phyloP scores from a whole-genome alignment of 2,113 vertebrate genomes.

The Paralichthys olivaceus region DNA sequence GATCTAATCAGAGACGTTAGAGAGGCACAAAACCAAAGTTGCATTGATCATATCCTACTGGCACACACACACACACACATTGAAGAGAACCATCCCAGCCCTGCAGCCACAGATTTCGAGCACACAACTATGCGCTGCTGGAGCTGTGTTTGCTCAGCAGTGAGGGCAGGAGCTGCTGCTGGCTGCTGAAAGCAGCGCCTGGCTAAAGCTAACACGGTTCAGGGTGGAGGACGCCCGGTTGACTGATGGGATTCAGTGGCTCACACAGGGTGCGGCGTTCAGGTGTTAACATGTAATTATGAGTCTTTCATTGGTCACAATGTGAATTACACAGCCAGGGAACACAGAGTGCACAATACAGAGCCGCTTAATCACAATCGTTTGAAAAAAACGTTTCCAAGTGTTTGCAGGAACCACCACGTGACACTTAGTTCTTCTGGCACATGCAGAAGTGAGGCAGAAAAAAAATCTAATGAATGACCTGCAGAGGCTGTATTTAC shows the following conservation, averaged over 20 bases:
- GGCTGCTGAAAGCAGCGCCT: slow-evolving; percentile 56
- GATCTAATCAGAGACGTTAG: slow-evolving; percentile 66
- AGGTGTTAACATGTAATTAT: slow-evolving; percentile 83
- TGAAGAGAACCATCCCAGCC: slow-evolving; percentile 75
- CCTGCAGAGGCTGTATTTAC: not conserved
- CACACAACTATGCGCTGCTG: slow-evolving; percentile 68
- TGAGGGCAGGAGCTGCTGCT: slow-evolving; percentile 62
- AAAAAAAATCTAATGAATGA: slow-evolving; percentile 11
- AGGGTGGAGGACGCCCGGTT: slow-evolving; percentile 72
- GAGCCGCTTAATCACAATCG: slow-evolving; percentile 62
- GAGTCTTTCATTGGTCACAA: slow-evolving; percentile 81
- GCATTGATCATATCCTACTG: slow-evolving; percentile 64
- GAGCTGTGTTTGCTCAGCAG: slow-evolving; percentile 77
- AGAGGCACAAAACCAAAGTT: slow-evolving; percentile 66
- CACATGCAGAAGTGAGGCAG: not conserved
- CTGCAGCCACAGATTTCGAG: slow-evolving; percentile 80
- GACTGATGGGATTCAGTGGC: slow-evolving; percentile 81
- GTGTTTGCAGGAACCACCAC: slow-evolving; percentile 51
- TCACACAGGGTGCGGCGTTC: slow-evolving; percentile 78
- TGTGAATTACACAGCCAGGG: slow-evolving; percentile 71
- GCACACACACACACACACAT: slow-evolving; percentile 32
- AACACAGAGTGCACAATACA: slow-evolving; percentile 50
- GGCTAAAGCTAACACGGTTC: slow-evolving; percentile 64
- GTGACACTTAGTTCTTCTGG: slow-evolving; percentile 45
- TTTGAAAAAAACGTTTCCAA: slow-evolving; percentile 45